Conservation (phyloP, 2,113 vertebrate species). For the Tragelaphus imberbis region DNA sequence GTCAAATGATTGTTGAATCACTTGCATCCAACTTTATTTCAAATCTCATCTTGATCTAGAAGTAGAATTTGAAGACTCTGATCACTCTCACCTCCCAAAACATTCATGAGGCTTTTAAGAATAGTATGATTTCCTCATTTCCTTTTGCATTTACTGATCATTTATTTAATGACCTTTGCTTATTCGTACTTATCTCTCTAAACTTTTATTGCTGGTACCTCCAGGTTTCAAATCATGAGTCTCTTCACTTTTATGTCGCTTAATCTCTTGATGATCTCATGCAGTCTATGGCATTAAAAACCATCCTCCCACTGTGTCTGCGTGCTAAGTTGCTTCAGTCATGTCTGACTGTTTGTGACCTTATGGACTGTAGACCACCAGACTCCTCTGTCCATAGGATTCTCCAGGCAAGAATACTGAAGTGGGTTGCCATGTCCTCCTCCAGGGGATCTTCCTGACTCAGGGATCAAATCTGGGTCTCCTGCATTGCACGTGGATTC, state of each 20-base stretch:
- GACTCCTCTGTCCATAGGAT: not conserved
- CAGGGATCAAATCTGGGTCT: too few relatives aligned
- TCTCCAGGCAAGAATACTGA: not conserved
- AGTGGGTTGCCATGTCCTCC: not conserved
- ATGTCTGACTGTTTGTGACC: not conserved
- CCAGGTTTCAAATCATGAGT: not conserved
- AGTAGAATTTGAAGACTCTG: not conserved
- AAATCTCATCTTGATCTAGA: not conserved
- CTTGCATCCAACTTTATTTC: not conserved
- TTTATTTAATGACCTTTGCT: not conserved
- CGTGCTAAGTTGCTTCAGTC: not conserved
- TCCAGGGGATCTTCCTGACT: too few relatives aligned
- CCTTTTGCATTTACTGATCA: not conserved
- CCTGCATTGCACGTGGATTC: too few relatives aligned
- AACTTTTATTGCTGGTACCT: not conserved
- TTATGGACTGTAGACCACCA: not conserved
- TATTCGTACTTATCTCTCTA: not conserved
- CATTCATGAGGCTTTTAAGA: not conserved
- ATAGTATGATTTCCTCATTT: not conserved
- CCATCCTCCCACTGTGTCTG: not conserved
- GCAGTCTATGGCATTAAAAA: not conserved
- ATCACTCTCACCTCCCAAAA: not conserved
- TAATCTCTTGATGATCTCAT: not conserved
- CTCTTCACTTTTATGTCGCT: not conserved
- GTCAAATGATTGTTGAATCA: not conserved